phyloP scores from a whole-genome alignment of 2,888 invertebrate genomes.

The Volucella bombylans region DNA sequence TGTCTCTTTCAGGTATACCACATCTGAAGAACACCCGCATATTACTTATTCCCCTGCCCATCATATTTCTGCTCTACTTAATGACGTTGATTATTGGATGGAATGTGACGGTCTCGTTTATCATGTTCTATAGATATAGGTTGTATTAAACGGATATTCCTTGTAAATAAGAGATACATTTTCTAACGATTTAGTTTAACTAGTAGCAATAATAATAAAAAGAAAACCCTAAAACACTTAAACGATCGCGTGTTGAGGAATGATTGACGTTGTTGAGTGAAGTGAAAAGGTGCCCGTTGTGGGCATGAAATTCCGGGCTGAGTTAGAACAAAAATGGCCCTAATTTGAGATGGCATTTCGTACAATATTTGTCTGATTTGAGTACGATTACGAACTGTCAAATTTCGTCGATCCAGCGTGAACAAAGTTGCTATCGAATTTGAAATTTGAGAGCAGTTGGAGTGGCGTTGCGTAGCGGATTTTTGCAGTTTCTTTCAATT shows the following conservation, averaged over 20 bases:
- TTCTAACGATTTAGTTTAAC: slow-evolving; percentile 63
- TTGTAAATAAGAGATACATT: slow-evolving; percentile 63
- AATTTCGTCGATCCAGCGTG: too few relatives aligned
- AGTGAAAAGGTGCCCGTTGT: too few relatives aligned
- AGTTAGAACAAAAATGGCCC: too few relatives aligned
- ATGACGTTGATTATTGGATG: slow-evolving; percentile 89
- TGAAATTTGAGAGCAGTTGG: too few relatives aligned
- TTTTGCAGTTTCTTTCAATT: too few relatives aligned
- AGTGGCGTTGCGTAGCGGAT: too few relatives aligned
- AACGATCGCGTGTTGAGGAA: not conserved
- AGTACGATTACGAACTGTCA: too few relatives aligned
- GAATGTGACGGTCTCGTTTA: slow-evolving; percentile 92
- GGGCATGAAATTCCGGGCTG: too few relatives aligned
- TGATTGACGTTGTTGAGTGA: too few relatives aligned
- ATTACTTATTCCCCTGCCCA: slow-evolving; percentile 92
- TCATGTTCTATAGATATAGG: slow-evolving; percentile 92
- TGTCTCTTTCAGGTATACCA: slow-evolving; percentile 87
- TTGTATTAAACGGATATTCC: slow-evolving; percentile 84
- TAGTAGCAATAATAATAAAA: slow-evolving; percentile 45
- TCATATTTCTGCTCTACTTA: slow-evolving; percentile 89
- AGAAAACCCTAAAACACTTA: slow-evolving; percentile 14
- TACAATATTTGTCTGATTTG: too few relatives aligned
- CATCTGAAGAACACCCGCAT: slow-evolving; percentile 92
- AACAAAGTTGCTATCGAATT: too few relatives aligned
- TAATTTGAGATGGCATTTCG: too few relatives aligned